Evolutionary conservation across 2,113 vertebrate species (phyloP), one percentile per base, ranked within the genome.

Genomic region (Chaetodon auriga): DNA sequence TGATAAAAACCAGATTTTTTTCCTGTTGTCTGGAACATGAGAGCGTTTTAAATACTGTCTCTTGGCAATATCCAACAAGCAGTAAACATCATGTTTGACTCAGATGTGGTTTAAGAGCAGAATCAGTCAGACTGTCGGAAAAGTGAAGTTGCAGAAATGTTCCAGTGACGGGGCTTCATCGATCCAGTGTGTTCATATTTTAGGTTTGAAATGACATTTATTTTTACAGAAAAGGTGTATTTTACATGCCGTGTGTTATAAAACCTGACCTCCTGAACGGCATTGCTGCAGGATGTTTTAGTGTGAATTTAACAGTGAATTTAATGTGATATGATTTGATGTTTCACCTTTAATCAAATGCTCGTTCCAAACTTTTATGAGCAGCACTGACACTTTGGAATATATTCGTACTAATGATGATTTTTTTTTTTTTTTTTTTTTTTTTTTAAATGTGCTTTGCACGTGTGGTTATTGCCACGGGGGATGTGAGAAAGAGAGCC

Each of bases 321-420:
- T 51, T 21, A 77, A 51, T 19, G 4, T 48, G 30, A 12, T 49
- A 49, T 49, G 5, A 49, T 18, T 49, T 30, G 30, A 49, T 14
- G 18, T 61, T 41, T 65, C 11, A 68, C 1, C 49, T 63, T 73
- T 69, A 36, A 54, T n/a, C 30, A 23, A 63, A 80, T 23, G 14
- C 51, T 15, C 2, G 0, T 7, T 45, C 16, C 48, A n/a, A 72
- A 72, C 36, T 51, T 48, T 51, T 55, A 15, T 57, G 48, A 77
- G 23, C 14, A 41, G 16, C 41, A 36, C 53, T 71, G 54, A 71
- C 38, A 68, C 53, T 68, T 68, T 53, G 21, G 18, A 60, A 70
- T 71, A 71, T 18, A 45, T 75, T 84, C 73, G 46, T 66, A 25
- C 51, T 58, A 36, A 77, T 62, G 7, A 60, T 63, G 30, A 2